phyloP scores from a whole-genome alignment of 2,797 vertebrate genomes.

The Cryptoprocta ferox region DNA sequence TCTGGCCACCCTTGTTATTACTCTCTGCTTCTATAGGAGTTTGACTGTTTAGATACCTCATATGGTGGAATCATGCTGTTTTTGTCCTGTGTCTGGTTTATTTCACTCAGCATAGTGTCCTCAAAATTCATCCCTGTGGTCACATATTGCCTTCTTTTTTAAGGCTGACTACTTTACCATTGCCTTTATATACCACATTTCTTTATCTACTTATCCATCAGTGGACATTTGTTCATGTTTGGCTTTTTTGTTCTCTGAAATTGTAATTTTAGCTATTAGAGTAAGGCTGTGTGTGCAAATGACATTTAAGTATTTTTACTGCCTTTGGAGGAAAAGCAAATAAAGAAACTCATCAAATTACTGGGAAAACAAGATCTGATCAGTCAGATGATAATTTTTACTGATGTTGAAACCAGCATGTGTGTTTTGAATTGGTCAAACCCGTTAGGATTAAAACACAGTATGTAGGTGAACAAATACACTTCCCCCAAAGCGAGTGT shows the following conservation, averaged over 20 bases:
- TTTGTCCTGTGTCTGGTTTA: neutral
- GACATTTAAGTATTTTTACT: conserved; percentile 16
- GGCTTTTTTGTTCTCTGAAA: neutral
- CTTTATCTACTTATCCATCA: neutral
- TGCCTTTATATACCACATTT: neutral
- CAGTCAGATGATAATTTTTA: neutral
- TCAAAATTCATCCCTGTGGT: neutral
- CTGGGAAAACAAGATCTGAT: conserved; percentile 5
- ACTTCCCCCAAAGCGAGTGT: neutral
- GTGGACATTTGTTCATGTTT: neutral
- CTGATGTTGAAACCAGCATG: neutral
- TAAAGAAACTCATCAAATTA: neutral
- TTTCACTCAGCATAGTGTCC: neutral
- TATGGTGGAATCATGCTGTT: neutral
- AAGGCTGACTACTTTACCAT: neutral
- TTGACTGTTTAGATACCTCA: neutral
- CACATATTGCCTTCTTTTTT: neutral
- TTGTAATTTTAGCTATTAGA: neutral
- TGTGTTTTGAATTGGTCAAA: neutral
- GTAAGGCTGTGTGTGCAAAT: neutral
- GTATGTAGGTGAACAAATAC: neutral
- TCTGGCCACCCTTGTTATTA: neutral
- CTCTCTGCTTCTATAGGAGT: neutral
- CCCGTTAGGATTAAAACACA: conserved; percentile 12
- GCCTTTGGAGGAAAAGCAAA: conserved; percentile 41